Evolutionary conservation across 2,797 vertebrate genomes (phyloP).

Genomic region (Mallotus villosus): DNA sequence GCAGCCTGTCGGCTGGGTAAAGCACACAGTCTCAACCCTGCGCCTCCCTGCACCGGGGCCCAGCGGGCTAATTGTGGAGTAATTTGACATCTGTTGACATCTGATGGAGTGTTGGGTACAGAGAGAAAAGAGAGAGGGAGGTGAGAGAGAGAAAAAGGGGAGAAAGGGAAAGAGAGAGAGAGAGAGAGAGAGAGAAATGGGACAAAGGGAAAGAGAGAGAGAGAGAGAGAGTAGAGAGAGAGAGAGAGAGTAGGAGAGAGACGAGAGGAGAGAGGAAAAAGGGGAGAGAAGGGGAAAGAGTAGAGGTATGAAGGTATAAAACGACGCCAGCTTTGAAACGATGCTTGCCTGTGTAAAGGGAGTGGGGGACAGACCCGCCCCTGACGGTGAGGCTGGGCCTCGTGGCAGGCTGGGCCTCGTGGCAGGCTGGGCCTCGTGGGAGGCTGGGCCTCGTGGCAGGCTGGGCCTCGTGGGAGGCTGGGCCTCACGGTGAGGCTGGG

Average conservation of each 20-base stretch:
- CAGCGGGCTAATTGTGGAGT: conserved; percentile 69
- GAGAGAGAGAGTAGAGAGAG: too few relatives aligned
- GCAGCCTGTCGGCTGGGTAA: too few relatives aligned
- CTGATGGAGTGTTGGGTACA: conserved; percentile 63
- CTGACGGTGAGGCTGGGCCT: conserved; percentile 40
- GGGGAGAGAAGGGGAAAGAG: too few relatives aligned
- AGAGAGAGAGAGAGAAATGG: too few relatives aligned
- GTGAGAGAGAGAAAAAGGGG: too few relatives aligned
- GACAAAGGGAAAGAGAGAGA: too few relatives aligned
- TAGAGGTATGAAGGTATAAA: too few relatives aligned
- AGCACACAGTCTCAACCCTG: conserved; percentile 53
- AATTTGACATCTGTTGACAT: conserved; percentile 74
- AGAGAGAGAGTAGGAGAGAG: too few relatives aligned
- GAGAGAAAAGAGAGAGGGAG: too few relatives aligned
- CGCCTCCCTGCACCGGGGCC: conserved; percentile 61
- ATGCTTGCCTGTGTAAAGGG: conserved; percentile 68
- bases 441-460: conserved; percentile 32
- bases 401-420: not conserved
- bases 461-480: not conserved
- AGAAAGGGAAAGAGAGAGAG: too few relatives aligned
- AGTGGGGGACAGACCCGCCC: conserved; percentile 47
- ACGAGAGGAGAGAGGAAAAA: too few relatives aligned
- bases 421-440: too few relatives aligned
- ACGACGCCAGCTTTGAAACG: conserved; percentile 61
- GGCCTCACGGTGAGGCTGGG: conserved; percentile 46